Base-by-base conservation (phyloP, 2,113 vertebrate species). In the Chaetura pelagica region DNA sequence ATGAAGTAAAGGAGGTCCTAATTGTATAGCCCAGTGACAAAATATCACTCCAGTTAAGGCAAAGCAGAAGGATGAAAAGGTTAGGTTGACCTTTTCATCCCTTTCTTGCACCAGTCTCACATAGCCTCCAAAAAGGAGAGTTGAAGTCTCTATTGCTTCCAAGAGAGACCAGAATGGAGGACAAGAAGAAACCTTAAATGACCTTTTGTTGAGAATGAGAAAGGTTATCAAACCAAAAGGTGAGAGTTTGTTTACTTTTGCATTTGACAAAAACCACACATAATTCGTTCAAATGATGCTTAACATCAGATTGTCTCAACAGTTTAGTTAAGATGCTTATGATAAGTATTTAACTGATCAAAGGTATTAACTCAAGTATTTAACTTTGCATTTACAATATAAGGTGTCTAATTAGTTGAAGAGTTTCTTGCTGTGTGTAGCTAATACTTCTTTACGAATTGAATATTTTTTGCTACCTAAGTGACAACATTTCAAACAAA, bases 171-270 rank as follows among this genome's bases (percentile, higher is more conserved):
- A 94, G 92, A 72, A 42, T 38, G 54, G 14, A 91, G 34, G 34
- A 93, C 55, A 75, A 85, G 69, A 51, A 92, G 40, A 73, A 92
- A 83, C 71, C 72, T 84, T 68, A 93, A 94, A 61, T 67, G 86
- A 90, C 58, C 46, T 96, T 93, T 92, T 84, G 38, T 29, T 80
- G 54, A 67, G 78, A 94, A 87, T 57, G 52, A 94, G 84, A 90
- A 96, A 97, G 91, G 95, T 91, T 96, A 96, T 96, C 92, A 90
- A 80, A 59, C 29, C 72, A 69, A 93, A 84, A 64, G 61, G 59
- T 93, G 87, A 91, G 69, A 84, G 62, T 34, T 74, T 86, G 74
- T 90, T 97, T 95, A 81, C 82, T 74, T 26, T 23, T 20, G 51
- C 14, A 22, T 63, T 94, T 76, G 76, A 90, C 92, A 89, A 7